Conservation (phyloP, 2,113 vertebrate genomes). For the Amblyopsis rosae region DNA sequence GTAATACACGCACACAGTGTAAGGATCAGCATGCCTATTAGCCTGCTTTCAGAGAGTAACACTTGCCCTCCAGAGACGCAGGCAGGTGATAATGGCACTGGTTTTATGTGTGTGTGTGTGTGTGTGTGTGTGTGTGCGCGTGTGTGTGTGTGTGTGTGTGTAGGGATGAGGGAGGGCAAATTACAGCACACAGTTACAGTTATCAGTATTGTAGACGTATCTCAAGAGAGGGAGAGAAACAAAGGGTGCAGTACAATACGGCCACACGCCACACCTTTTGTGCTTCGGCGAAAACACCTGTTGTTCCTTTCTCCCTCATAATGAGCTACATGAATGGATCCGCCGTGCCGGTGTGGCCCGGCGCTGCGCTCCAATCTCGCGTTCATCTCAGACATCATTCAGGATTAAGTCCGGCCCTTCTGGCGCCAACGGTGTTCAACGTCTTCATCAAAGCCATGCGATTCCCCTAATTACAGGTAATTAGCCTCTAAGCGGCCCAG, state of each 20-base stretch:
- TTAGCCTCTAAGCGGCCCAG: constrained; percentile 68
- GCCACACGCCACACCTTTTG: no score
- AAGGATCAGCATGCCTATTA: constrained; percentile 58
- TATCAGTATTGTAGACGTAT: neutral
- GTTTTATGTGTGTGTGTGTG: constrained; percentile 21
- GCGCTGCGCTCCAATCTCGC: constrained; percentile 53
- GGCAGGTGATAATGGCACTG: constrained; percentile 44
- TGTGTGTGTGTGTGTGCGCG: no score
- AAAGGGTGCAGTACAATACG: neutral
- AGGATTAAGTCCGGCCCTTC: constrained; percentile 63
- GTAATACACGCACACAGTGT: constrained; percentile 28
- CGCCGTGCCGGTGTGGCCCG: neutral
- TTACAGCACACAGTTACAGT: constrained; percentile 1
- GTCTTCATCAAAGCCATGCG: constrained; percentile 73
- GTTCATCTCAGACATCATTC: constrained; percentile 66
- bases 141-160: no score
- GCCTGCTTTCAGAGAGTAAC: constrained; percentile 63
- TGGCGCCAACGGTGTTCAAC: constrained; percentile 64
- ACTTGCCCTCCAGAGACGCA: constrained; percentile 55
- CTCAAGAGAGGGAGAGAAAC: no score
- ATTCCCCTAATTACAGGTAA: constrained; percentile 77
- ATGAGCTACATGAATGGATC: no score
- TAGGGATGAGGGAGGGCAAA: neutral
- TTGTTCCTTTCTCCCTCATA: no score
- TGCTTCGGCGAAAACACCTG: no score